Conservation (phyloP, 2,113 vertebrate genomes). For the Glaucidium brasilianum region DNA sequence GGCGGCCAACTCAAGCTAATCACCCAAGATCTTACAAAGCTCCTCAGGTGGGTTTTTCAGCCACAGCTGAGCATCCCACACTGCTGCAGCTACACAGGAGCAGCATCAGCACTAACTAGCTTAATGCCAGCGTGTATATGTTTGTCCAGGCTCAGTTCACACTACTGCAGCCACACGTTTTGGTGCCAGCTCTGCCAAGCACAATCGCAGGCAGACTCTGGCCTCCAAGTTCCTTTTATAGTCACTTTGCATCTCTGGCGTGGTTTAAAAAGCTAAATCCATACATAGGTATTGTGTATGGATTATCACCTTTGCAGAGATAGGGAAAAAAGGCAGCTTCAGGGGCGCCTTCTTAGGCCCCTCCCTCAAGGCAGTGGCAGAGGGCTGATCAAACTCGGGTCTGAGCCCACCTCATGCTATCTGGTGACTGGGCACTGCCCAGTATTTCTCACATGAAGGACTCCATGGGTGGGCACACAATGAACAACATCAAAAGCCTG, state of each 20-base stretch:
- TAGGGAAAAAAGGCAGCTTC: fast-evolving
- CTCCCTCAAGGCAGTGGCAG: neutral
- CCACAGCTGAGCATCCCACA: fast-evolving
- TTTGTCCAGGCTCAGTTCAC: neutral
- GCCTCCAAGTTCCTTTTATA: neutral
- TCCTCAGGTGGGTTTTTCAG: neutral
- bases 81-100: neutral
- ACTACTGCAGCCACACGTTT: fast-evolving
- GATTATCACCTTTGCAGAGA: neutral
- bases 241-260: neutral
- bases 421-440: neutral
- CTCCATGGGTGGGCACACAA: fast-evolving
- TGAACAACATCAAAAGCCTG: fast-evolving
- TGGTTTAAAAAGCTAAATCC: neutral
- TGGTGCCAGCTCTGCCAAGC: neutral
- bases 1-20: neutral
- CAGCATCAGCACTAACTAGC: neutral
- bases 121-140: neutral
- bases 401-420: neutral
- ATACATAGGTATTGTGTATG: fast-evolving
- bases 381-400: neutral
- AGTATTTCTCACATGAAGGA: neutral
- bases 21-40: neutral
- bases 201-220: neutral
- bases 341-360: neutral